Evolutionary conservation across 2,888 invertebrate genomes (phyloP).

Genomic region (Dioctria linearis): DNA sequence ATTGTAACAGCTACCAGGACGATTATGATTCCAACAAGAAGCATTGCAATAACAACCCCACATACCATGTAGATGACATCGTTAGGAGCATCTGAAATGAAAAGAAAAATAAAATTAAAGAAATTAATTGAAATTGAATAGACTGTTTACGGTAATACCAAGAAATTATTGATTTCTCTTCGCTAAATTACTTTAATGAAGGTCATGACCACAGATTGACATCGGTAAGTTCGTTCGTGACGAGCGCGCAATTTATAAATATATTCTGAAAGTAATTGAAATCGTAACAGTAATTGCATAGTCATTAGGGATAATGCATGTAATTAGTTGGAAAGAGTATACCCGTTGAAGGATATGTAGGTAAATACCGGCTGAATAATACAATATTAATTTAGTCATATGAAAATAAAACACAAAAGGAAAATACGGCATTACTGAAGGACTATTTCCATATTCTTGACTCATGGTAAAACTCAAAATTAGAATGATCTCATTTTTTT

Average conservation of each 20-base stretch:
- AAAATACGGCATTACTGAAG: neutral
- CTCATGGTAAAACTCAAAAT: neutral
- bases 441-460: neutral
- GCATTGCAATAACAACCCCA: slow-evolving; percentile 87
- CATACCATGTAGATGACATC: slow-evolving; percentile 89
- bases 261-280: neutral
- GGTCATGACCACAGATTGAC: slow-evolving; percentile 4
- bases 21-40: slow-evolving; percentile 85
- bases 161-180: neutral
- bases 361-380: neutral
- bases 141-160: too few species aligned
- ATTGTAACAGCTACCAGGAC: slow-evolving; percentile 86
- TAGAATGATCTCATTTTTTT: slow-evolving; percentile 19
- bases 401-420: neutral
- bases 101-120: slow-evolving; percentile 58
- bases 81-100: slow-evolving; percentile 84
- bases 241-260: neutral
- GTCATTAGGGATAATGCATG: slow-evolving; percentile 23
- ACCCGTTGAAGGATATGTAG: neutral
- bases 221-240: neutral
- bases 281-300: neutral
- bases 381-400: neutral
- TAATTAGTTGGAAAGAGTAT: neutral
- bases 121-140: slow-evolving; percentile 15
- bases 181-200: neutral